Percentiles rank a stretch among this genome's conserved stretches.
phyloP scores from a whole-genome alignment of 1,140 invertebrate genomes.

The Vanessa atalanta region DNA sequence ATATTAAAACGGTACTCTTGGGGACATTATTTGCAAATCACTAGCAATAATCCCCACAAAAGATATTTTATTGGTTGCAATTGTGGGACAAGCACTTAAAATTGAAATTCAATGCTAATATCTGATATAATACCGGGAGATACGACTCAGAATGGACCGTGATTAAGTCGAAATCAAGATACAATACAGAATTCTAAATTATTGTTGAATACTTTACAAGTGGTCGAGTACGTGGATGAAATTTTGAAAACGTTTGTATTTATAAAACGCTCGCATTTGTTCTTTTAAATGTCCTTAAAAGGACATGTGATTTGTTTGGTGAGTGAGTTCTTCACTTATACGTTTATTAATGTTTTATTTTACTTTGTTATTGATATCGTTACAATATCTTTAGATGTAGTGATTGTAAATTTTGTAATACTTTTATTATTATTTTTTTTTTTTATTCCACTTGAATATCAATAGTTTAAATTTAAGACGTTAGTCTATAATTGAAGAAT shows the following conservation, averaged over 20 bases:
- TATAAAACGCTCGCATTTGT: slow-evolving; percentile 5
- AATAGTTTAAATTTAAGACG: neutral
- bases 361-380: too few species aligned
- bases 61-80: slow-evolving; percentile 47
- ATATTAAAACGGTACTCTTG: slow-evolving; percentile 14
- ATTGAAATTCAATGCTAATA: slow-evolving; percentile 55
- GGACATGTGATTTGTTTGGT: neutral
- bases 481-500: neutral
- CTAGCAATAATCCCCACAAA: slow-evolving; percentile 45
- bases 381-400: too few species aligned
- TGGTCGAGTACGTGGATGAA: slow-evolving; percentile 33
- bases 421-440: too few species aligned
- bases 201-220: slow-evolving; percentile 30
- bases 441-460: too few species aligned
- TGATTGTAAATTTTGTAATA: too few species aligned
- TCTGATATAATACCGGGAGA: slow-evolving; percentile 41
- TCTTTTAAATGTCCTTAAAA: slow-evolving; percentile 14
- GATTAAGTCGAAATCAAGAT: slow-evolving; percentile 45
- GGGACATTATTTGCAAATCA: slow-evolving; percentile 33
- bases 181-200: slow-evolving; percentile 44
- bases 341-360: too few species aligned
- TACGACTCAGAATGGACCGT: slow-evolving; percentile 39
- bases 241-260: slow-evolving; percentile 18
- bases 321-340: too few species aligned
- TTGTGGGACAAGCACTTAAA: slow-evolving; percentile 40